Evolutionary conservation across 2,113 vertebrate genomes (phyloP).

Genomic region (Centropristis striata): DNA sequence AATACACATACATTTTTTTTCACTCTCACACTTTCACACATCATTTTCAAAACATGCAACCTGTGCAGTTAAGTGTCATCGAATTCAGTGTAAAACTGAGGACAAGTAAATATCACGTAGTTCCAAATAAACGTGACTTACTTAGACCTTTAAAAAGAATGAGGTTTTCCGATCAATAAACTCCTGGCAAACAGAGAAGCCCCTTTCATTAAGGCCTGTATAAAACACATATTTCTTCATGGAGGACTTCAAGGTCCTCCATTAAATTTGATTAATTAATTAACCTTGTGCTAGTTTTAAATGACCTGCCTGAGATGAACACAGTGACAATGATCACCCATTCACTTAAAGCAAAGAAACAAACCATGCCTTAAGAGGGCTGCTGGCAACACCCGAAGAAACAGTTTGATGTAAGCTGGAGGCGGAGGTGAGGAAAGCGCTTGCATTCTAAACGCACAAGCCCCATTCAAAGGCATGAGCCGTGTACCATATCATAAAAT

Average conservation of each 20-base stretch:
- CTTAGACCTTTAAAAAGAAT: slow-evolving; percentile 59
- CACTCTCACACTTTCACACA: too few relatives aligned
- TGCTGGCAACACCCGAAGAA: slow-evolving; percentile 60
- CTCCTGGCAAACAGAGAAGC: slow-evolving; percentile 65
- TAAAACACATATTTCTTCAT: slow-evolving; percentile 73
- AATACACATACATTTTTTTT: neutral
- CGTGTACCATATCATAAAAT: neutral
- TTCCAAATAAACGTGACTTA: slow-evolving; percentile 30
- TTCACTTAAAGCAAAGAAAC: slow-evolving; percentile 57
- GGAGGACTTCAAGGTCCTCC: slow-evolving; percentile 65
- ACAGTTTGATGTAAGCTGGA: slow-evolving; percentile 32
- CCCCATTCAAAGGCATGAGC: neutral
- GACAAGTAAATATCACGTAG: neutral
- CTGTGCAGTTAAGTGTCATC: neutral
- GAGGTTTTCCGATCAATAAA: slow-evolving; percentile 74
- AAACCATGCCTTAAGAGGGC: slow-evolving; percentile 52
- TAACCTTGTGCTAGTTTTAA: slow-evolving; percentile 69
- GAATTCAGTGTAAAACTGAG: neutral
- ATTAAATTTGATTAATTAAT: slow-evolving; percentile 79
- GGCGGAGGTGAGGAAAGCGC: slow-evolving; percentile 23
- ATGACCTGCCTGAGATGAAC: slow-evolving; percentile 67
- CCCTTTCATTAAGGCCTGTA: slow-evolving; percentile 71
- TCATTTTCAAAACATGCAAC: neutral
- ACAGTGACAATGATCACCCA: slow-evolving; percentile 69
- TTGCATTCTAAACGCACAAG: slow-evolving; percentile 25